Base-by-base conservation (phyloP, 2,113 vertebrate species). In the Passer montanus region DNA sequence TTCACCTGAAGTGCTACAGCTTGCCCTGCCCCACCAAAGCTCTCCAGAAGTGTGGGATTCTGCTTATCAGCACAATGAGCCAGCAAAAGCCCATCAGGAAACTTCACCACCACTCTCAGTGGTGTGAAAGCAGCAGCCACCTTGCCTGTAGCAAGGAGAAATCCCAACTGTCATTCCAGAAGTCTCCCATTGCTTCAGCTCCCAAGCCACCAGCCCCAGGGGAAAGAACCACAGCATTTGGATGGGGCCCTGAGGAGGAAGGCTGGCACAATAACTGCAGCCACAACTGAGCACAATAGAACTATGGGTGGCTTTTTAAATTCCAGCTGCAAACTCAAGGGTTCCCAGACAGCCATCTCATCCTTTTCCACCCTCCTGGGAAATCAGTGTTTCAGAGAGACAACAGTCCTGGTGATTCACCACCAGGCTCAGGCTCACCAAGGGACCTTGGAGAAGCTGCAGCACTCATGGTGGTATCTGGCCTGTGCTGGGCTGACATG, bases 1-100 rank as follows among this genome's bases (percentile, higher is more conserved):
- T 84, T 96, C 41, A 76, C 56, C 77, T 78, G 46, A 90, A 87
- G n/a, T 53, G 52, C 64, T 87, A 9, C 70, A 93, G 58, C 41
- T 73, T 82, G 22, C 28, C 31, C 14, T 87, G 26, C 23, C 31
- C 68, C 30, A 85, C 41, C 74, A 82, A 91, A 95, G 35, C n/a
- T 20, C 31, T 89, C 72, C 82, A 70, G 60, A 87, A 84, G n/a
- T 68, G 17, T 68, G 73, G 30, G 52, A 60, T 84, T 88, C 44
- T 87, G 69, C 56, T 89, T 87, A 78, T 55, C 47, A 75, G 35
- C 31, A 64, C 52, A 37, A 37, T 11, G 8, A 89, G 53, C 49
- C 73, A 89, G 58, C 33, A 87, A 64, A 92, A 87, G 5, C 26
- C 73, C 69, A 35, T 50, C 44, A 62, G 56, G 26, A 73, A 85